phyloP scores from a whole-genome alignment of 2,797 vertebrate species.

The Propithecus deckenii region DNA sequence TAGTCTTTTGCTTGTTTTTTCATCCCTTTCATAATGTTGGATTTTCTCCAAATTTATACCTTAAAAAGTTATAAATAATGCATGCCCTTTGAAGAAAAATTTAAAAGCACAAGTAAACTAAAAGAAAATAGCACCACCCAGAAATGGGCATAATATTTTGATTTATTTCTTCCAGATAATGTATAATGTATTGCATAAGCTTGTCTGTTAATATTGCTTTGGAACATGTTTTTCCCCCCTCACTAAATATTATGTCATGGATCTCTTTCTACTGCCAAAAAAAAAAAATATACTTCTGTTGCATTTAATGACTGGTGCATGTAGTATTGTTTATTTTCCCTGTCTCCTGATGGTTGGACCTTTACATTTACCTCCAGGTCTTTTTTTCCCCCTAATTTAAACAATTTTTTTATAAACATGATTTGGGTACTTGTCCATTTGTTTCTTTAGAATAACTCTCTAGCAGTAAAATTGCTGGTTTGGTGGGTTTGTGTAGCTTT shows the following conservation, averaged over 20 bases:
- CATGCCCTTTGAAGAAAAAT: slow-evolving; percentile 26
- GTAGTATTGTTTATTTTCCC: not conserved
- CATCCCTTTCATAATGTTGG: not conserved
- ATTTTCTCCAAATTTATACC: slow-evolving; percentile 1
- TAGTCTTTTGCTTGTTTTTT: not conserved
- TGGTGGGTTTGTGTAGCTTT: not conserved
- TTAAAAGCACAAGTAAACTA: slow-evolving; percentile 1
- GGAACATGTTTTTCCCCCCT: not conserved
- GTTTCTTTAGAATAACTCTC: slow-evolving; percentile 8
- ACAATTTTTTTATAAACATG: not conserved
- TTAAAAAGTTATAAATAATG: slow-evolving; percentile 37
- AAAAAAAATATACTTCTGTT: not conserved
- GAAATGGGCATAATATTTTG: slow-evolving; percentile 36
- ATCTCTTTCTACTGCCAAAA: not conserved
- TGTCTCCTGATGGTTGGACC: not conserved
- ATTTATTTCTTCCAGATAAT: slow-evolving; percentile 37
- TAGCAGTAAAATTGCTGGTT: not conserved
- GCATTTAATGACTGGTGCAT: not conserved
- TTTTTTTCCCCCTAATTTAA: not conserved
- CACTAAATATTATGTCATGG: not conserved
- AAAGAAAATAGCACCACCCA: not conserved
- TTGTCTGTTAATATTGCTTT: not conserved
- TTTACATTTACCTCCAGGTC: not conserved
- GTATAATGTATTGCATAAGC: not conserved
- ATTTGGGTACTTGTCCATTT: not conserved